Evolutionary conservation across 2,888 invertebrate genomes (phyloP).

Genomic region (Drosophila maculinotata): DNA sequence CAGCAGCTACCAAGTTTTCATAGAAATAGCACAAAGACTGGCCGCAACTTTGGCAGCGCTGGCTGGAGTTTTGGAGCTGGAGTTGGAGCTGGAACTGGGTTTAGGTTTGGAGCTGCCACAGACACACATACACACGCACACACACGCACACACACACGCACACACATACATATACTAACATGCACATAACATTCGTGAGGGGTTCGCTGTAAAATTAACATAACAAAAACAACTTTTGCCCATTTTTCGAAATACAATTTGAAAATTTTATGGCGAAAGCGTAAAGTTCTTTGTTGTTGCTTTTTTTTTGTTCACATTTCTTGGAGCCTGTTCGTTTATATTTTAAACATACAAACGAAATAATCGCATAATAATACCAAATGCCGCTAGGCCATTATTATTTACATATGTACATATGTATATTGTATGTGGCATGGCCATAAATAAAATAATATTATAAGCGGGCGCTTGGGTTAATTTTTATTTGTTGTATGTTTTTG

Average conservation of each 20-base stretch:
- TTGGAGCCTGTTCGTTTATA: constrained; percentile 82
- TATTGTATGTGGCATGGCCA: constrained; percentile 20
- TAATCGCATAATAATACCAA: constrained; percentile 54
- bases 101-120: constrained; percentile 11
- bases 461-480: constrained; percentile 31
- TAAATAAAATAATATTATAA: constrained; percentile 63
- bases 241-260: constrained; percentile 64
- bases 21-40: constrained; percentile 76
- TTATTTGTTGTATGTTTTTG: constrained; percentile 12
- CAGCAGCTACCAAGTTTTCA: constrained; percentile 77
- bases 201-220: constrained; percentile 72
- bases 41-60: constrained; percentile 45
- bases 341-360: constrained; percentile 83
- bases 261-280: constrained; percentile 62
- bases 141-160: background rate
- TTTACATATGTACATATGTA: too few species aligned
- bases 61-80: constrained; percentile 8
- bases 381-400: background rate
- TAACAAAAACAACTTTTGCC: constrained; percentile 54
- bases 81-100: background rate
- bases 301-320: constrained; percentile 42
- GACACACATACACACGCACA: constrained; percentile 1
- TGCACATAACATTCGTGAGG: constrained; percentile 46
- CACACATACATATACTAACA: background rate
- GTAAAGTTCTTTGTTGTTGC: constrained; percentile 5